Conservation (phyloP, 1,140 invertebrate species). For the Pseudomyrmex pallidus region DNA sequence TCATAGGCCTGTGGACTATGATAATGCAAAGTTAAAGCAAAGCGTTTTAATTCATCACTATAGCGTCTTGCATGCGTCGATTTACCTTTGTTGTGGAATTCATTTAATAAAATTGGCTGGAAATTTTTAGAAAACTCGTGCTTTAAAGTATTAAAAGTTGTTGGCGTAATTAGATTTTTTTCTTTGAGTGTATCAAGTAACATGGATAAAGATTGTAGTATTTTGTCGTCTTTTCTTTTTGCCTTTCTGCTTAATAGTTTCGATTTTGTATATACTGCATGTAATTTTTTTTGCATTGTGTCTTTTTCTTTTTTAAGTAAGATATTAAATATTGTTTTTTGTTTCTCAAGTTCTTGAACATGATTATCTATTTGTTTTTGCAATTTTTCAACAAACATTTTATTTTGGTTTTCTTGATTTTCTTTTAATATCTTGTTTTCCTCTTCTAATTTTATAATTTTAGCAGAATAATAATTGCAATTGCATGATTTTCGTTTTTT, state of each 20-base stretch:
- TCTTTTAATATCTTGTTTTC: not conserved
- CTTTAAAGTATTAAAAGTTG: not conserved
- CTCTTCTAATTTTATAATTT: not conserved
- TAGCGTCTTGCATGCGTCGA: slow-evolving; percentile 2
- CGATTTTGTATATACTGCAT: not conserved
- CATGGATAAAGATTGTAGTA: not conserved
- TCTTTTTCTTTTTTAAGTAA: slow-evolving; percentile 11
- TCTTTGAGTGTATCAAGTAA: not conserved
- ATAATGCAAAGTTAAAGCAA: not conserved
- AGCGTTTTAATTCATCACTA: not conserved
- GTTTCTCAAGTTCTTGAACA: slow-evolving; percentile 1
- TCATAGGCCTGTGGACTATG: not conserved
- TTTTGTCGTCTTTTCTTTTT: slow-evolving; percentile 8
- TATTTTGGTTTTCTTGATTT: not conserved
- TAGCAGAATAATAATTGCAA: not conserved
- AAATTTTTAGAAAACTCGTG: not conserved
- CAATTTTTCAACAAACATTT: not conserved
- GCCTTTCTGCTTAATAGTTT: not conserved
- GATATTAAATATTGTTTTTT: not conserved
- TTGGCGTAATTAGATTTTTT: not conserved
- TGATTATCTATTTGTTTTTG: not conserved
- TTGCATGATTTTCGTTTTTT: not conserved
- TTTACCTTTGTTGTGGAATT: not conserved
- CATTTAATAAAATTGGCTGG: not conserved
- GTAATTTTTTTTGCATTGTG: not conserved